Evolutionary conservation across 1,140 invertebrate genomes (phyloP), one percentile per base, ranked within the genome.

Genomic region (Coboldia fuscipes): DNA sequence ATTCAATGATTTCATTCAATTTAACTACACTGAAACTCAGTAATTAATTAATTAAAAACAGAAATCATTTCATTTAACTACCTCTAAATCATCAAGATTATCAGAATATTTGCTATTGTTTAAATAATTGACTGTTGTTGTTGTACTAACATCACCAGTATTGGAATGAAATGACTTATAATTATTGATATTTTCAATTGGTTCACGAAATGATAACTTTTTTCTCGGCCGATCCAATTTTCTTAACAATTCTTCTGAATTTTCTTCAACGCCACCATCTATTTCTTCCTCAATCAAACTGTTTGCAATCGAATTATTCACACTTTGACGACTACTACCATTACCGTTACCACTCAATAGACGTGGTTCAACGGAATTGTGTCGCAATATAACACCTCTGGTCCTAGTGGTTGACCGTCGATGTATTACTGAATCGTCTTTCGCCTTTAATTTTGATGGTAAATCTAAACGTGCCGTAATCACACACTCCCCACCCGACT

Each of bases 181-280:
- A n/a, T n/a, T n/a, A n/a, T n/a, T n/a, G n/a, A n/a, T n/a, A n/a
- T n/a, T n/a, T n/a, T 48, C 48, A 19, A 52, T 78, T 2, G 81
- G 81, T 44, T 84, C 79, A 35, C 79, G 69, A 47, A 85, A 86
- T 0, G 78, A 83, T 1, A 85, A 57, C 45, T 86, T 86, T 52
- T 85, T 86, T 16, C 78, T 60, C 0, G 80, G 79, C 41, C 70
- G 66, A 34, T 76, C 68, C 14, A 59, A 57, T 30, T 47, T 3
- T 4, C 14, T 14, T 14, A 4, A 4, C 3, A 14, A 27, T 12
- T 10, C 4, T 4, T 27, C 24, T n/a, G 4, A n/a, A 3, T 4
- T 3, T 27, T 27, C 14, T 12, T 27, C 24, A 10, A n/a, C 24
- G 24, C 24, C 4, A n/a, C n/a, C 12, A n/a, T 27, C 4, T 4